These are phyloP conservation scores for Alethe diademata DNA, from an alignment of 2,113 vertebrate species.

Conservation along the genomic window DNA sequence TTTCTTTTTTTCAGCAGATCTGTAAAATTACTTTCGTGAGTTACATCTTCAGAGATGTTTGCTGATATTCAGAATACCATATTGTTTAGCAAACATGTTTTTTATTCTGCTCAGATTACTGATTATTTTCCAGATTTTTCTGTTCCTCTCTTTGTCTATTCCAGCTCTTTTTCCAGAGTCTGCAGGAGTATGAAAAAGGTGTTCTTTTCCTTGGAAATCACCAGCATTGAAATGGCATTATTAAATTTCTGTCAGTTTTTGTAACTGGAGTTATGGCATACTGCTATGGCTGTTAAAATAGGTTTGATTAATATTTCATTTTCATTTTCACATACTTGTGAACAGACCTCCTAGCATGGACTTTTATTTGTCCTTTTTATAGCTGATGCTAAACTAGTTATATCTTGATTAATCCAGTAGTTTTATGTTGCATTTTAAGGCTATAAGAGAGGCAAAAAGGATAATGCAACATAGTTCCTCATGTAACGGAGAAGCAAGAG, in stretches of 20 bases:
- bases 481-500: no score
- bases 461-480: no score
- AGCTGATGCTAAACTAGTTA: neutral
- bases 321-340: neutral
- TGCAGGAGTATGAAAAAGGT: neutral
- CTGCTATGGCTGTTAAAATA: neutral
- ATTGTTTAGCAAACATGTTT: neutral
- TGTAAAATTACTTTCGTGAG: neutral
- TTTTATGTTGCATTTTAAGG: neutral
- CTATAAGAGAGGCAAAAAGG: no score
- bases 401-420: neutral
- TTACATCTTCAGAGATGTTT: neutral
- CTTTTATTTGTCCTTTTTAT: neutral
- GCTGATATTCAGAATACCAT: neutral
- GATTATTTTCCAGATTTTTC: neutral
- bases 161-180: neutral
- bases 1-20: neutral
- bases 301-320: neutral
- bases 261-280: neutral
- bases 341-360: neutral
- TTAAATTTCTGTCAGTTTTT: neutral
- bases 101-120: neutral
- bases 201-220: neutral
- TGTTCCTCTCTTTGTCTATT: neutral
- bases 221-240: neutral